Evolutionary conservation across 2,888 invertebrate genomes (phyloP).

Genomic region (Tetragnatha montana): DNA sequence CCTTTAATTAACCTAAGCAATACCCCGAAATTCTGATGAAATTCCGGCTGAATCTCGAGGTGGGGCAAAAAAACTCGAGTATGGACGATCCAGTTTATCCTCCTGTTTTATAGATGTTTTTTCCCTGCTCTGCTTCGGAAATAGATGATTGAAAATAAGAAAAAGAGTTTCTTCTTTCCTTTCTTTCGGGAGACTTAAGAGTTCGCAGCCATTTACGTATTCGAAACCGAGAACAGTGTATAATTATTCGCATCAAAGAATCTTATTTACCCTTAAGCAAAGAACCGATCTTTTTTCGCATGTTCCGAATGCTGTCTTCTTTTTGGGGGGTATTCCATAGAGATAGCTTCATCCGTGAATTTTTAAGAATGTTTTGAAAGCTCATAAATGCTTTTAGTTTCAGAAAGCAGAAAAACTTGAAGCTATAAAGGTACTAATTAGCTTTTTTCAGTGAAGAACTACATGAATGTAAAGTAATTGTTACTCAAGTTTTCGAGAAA

Average conservation of each 20-base stretch:
- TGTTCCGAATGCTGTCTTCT: background rate
- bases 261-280: conserved; percentile 33
- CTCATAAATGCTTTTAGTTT: background rate
- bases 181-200: background rate
- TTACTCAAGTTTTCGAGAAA: background rate
- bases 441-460: background rate
- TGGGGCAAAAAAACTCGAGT: background rate
- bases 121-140: background rate
- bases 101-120: background rate
- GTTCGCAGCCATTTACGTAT: background rate
- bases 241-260: conserved; percentile 37
- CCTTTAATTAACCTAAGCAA: conserved; percentile 54
- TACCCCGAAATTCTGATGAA: conserved; percentile 40
- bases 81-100: background rate
- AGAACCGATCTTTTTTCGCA: conserved; percentile 10
- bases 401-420: background rate
- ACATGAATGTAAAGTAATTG: background rate
- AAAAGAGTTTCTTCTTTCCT: conserved; percentile 11
- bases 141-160: background rate
- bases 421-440: background rate
- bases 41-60: conserved; percentile 12
- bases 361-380: conserved; percentile 10
- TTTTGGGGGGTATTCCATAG: background rate
- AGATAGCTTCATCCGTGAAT: background rate
- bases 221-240: conserved; percentile 13